Percentiles rank a stretch among this genome's conserved stretches.
These are phyloP conservation scores for Drosophila anceps DNA, from an alignment of 2,888 invertebrate genomes.

Conservation along the genomic window DNA sequence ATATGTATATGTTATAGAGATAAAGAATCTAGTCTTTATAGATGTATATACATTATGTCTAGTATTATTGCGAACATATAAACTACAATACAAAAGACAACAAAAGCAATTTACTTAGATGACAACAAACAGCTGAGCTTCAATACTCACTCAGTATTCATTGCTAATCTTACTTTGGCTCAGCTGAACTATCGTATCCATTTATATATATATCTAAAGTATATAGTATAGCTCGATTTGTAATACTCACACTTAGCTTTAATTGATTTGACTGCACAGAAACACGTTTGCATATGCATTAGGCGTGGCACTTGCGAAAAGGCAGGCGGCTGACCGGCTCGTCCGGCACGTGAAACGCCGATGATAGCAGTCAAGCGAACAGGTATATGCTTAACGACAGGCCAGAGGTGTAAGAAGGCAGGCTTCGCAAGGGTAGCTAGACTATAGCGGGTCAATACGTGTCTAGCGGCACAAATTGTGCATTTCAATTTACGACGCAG, in stretches of 20 bases:
- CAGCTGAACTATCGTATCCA: slow-evolving; percentile 1
- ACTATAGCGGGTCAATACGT: slow-evolving; percentile 54
- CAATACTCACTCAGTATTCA: slow-evolving; percentile 1
- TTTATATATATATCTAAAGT: not conserved
- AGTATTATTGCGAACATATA: not conserved
- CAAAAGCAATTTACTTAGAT: not conserved
- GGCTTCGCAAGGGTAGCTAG: not conserved
- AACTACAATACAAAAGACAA: not conserved
- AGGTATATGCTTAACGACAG: not conserved
- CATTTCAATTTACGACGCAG: slow-evolving; percentile 51
- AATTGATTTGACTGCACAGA: slow-evolving; percentile 58
- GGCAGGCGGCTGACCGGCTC: slow-evolving; percentile 15
- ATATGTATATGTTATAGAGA: too few relatives aligned
- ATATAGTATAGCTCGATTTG: slow-evolving; percentile 12
- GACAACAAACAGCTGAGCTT: slow-evolving; percentile 5
- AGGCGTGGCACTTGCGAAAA: slow-evolving; percentile 34
- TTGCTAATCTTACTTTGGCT: not conserved
- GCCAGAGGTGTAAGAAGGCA: not conserved
- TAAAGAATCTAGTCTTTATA: too few relatives aligned
- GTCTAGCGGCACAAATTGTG: slow-evolving; percentile 49
- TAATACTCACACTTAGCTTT: slow-evolving; percentile 17
- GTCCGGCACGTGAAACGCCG: slow-evolving; percentile 61
- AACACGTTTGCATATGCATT: slow-evolving; percentile 56
- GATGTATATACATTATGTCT: too few relatives aligned
- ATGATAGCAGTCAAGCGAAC: slow-evolving; percentile 54